These are phyloP conservation scores for Halictus quadricinctus DNA, from an alignment of 2,888 invertebrate genomes.

Conservation along the genomic window DNA sequence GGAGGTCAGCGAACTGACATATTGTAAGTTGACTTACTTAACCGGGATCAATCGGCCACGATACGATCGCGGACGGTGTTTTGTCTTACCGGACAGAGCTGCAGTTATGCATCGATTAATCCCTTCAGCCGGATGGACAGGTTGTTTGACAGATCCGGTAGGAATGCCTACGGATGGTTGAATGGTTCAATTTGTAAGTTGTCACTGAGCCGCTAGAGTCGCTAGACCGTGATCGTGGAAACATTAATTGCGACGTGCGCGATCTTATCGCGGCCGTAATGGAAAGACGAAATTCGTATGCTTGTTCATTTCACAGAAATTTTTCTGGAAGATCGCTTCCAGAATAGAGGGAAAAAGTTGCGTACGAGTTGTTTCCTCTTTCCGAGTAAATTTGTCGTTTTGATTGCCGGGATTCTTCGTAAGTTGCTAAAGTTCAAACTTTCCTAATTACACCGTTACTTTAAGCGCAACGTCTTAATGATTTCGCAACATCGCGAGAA, in stretches of 20 bases:
- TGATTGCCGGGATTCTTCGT: neutral
- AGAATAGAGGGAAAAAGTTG: neutral
- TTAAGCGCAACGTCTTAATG: neutral
- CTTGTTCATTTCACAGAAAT: too few species aligned
- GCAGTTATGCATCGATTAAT: slow-evolving; percentile 35
- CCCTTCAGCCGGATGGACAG: neutral
- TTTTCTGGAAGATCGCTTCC: neutral
- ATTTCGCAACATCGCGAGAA: neutral
- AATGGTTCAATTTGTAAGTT: slow-evolving; percentile 21
- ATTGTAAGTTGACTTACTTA: slow-evolving; percentile 62
- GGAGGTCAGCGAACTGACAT: slow-evolving; percentile 59
- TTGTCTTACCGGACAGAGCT: slow-evolving; percentile 37
- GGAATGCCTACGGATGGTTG: neutral
- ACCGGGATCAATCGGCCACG: slow-evolving; percentile 56
- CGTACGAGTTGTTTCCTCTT: neutral
- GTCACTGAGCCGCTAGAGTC: neutral
- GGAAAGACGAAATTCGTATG: neutral
- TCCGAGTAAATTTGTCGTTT: neutral
- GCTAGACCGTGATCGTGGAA: neutral
- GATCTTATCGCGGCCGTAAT: slow-evolving; percentile 1
- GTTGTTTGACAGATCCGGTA: slow-evolving; percentile 26
- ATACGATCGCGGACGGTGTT: slow-evolving; percentile 51
- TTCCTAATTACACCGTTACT: neutral
- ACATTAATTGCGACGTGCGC: neutral
- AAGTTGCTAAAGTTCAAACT: neutral